phyloP scores from a whole-genome alignment of 2,888 invertebrate species.

The Heliconius aoede region DNA sequence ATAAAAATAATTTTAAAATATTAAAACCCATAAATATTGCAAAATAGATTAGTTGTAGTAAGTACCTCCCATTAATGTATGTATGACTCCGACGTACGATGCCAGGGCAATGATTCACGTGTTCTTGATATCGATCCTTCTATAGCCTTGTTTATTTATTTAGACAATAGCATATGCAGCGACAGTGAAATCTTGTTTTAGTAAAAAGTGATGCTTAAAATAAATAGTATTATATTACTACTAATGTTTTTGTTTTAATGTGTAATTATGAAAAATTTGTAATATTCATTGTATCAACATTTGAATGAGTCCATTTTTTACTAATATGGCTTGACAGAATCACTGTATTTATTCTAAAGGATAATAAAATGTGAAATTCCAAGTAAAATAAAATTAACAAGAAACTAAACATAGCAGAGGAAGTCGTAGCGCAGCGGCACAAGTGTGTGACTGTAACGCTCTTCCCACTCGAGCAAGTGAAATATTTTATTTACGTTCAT shows the following conservation, averaged over 20 bases:
- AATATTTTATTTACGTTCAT: no score
- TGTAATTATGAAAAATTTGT: not conserved
- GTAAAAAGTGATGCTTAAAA: not conserved
- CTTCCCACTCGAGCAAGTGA: no score
- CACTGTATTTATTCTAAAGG: no score
- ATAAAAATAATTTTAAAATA: not conserved
- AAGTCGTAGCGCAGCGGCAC: no score
- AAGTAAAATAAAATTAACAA: no score
- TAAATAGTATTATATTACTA: no score
- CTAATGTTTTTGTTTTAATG: not conserved
- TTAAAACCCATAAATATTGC: no score
- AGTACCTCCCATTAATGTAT: slow-evolving; percentile 1
- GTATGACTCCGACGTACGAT: not conserved
- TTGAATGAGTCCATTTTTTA: not conserved
- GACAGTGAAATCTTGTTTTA: not conserved
- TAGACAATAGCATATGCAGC: not conserved
- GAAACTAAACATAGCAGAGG: no score
- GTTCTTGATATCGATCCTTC: not conserved
- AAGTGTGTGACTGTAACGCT: no score
- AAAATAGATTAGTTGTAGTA: not conserved
- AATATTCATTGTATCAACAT: not conserved
- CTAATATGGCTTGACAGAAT: not conserved
- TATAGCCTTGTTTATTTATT: slow-evolving; percentile 5
- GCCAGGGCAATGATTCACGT: no score
- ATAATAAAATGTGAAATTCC: no score